Percentiles rank a stretch among this genome's conserved stretches.
Evolutionary conservation across 1,140 invertebrate species (phyloP).

Genomic region (Colletes gigas): DNA sequence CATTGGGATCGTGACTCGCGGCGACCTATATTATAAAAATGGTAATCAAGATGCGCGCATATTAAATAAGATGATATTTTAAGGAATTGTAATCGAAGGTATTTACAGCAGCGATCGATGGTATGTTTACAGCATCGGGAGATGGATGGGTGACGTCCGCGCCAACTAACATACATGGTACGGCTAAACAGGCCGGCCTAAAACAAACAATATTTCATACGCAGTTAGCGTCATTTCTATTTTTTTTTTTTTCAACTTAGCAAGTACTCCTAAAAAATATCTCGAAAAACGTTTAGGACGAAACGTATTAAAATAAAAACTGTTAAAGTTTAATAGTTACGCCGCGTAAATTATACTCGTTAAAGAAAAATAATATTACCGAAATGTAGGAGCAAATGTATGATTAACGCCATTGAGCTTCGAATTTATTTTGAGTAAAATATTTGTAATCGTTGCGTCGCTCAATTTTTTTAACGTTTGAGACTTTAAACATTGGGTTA

Average conservation of each 20-base stretch:
- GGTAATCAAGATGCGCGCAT: background rate
- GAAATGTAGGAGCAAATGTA: constrained; percentile 74
- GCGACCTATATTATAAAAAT: constrained; percentile 80
- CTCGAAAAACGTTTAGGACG: too few species aligned
- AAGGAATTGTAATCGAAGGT: constrained; percentile 16
- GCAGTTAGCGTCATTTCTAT: too few species aligned
- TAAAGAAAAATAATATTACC: constrained; percentile 39
- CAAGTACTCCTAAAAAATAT: too few species aligned
- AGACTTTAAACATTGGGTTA: constrained; percentile 91
- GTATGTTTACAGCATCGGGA: constrained; percentile 84
- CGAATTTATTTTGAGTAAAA: constrained; percentile 92
- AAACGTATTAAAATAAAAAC: too few species aligned
- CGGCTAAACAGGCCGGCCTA: constrained; percentile 72
- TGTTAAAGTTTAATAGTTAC: too few species aligned
- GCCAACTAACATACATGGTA: constrained; percentile 87
- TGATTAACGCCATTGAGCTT: constrained; percentile 94
- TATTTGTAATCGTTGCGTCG: constrained; percentile 84
- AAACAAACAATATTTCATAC: background rate
- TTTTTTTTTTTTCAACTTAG: too few species aligned
- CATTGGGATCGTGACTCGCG: constrained; percentile 84
- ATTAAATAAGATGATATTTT: background rate
- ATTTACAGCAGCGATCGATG: constrained; percentile 90
- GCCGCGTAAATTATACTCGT: background rate
- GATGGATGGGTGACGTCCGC: constrained; percentile 95
- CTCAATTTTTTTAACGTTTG: constrained; percentile 81